Conservation (phyloP, 2,797 vertebrate species). For the Notolepis coatsorum region DNA sequence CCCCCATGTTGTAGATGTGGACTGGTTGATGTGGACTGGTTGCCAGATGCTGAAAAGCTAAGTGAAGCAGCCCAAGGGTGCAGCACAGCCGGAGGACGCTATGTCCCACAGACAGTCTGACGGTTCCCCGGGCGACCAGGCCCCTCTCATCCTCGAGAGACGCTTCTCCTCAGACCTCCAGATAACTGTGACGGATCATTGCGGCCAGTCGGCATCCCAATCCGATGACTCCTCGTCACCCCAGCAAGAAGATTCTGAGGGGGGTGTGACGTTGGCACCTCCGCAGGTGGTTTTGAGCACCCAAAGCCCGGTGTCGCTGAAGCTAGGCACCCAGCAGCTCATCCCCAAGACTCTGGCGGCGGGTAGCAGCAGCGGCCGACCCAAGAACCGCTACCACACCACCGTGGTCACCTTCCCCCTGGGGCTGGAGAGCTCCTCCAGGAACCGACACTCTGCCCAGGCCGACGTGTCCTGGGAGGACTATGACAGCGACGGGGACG, state of each 20-base stretch:
- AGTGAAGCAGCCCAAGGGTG: constrained; percentile 1
- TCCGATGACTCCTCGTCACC: not conserved
- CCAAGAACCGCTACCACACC: constrained; percentile 86
- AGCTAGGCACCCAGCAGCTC: constrained; percentile 88
- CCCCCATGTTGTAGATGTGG: constrained; percentile 46
- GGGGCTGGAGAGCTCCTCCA: constrained; percentile 59
- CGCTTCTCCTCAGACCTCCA: constrained; percentile 75
- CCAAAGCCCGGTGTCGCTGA: constrained; percentile 80
- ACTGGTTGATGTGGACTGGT: not conserved
- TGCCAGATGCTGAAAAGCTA: constrained; percentile 35
- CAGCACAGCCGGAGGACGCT: constrained; percentile 8
- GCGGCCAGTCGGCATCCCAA: constrained; percentile 8
- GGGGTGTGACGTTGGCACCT: constrained; percentile 10
- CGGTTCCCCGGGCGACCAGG: constrained; percentile 68
- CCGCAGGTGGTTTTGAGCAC: constrained; percentile 86
- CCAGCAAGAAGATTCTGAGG: constrained; percentile 1
- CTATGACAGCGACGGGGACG: constrained; percentile 81
- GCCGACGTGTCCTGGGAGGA: constrained; percentile 80
- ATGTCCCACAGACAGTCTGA: constrained; percentile 82
- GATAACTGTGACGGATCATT: constrained; percentile 64
- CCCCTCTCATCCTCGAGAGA: constrained; percentile 71
- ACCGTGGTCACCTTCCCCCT: constrained; percentile 78
- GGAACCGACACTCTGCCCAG: constrained; percentile 46
- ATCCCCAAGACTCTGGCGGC: constrained; percentile 88
- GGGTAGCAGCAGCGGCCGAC: constrained; percentile 73